These are phyloP conservation scores for Aquatica leii DNA, from an alignment of 2,888 invertebrate species.

Conservation along the genomic window DNA sequence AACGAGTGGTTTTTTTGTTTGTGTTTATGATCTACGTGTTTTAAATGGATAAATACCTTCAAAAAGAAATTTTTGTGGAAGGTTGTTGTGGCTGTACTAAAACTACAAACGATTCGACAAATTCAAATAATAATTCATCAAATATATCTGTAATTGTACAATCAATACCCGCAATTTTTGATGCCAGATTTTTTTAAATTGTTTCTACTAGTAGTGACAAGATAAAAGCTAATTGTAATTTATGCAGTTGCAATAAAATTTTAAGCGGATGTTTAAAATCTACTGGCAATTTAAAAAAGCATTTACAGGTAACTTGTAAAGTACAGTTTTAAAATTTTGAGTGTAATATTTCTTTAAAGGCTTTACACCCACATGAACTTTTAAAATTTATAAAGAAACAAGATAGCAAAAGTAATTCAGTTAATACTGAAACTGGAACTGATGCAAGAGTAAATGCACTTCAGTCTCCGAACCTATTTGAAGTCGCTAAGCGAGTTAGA, in stretches of 20 bases:
- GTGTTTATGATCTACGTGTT: no score
- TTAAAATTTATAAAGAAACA: neutral
- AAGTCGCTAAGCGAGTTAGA: neutral
- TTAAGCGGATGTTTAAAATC: neutral
- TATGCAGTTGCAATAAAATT: slow-evolving; percentile 1
- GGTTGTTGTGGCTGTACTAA: neutral
- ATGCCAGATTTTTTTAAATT: neutral
- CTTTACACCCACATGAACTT: neutral
- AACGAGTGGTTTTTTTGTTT: no score
- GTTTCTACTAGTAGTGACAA: neutral
- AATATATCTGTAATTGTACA: neutral
- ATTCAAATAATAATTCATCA: neutral
- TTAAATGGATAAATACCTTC: no score
- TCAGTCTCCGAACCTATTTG: neutral
- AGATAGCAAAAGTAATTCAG: no score
- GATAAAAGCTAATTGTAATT: neutral
- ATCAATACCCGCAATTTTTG: neutral
- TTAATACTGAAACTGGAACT: neutral
- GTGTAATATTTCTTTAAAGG: slow-evolving; percentile 2
- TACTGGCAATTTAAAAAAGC: neutral
- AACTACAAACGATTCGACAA: neutral
- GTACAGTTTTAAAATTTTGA: neutral
- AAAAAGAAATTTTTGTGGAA: neutral
- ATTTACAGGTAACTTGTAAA: neutral
- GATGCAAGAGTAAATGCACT: neutral